Evolutionary conservation across 2,797 vertebrate species (phyloP).

Genomic region (Sebastes trivittatus): DNA sequence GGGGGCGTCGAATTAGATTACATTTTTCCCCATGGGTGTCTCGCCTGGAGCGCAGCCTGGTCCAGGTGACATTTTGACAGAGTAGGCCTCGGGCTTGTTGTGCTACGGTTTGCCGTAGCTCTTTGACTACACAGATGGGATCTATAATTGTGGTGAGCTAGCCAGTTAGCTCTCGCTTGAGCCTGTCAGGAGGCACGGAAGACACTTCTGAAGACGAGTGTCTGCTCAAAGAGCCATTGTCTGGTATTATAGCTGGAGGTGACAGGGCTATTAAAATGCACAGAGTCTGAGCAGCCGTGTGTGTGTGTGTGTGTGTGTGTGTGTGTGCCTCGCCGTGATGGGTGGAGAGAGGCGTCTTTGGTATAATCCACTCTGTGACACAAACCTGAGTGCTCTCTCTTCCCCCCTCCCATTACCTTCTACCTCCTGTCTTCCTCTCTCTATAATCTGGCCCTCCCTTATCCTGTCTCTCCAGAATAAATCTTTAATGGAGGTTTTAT

Average conservation of each 20-base stretch:
- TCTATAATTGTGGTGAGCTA: conserved; percentile 73
- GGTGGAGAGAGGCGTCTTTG: conserved; percentile 67
- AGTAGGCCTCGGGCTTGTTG: conserved; percentile 67
- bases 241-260: conserved; percentile 77
- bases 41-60: conserved; percentile 60
- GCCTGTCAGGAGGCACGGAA: conserved; percentile 64
- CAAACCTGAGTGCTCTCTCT: conserved; percentile 58
- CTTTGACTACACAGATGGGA: conserved; percentile 68
- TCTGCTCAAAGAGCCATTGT: conserved; percentile 73
- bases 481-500: conserved; percentile 80
- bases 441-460: conserved; percentile 44
- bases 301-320: conserved; percentile 31
- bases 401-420: conserved; percentile 15
- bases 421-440: conserved; percentile 31
- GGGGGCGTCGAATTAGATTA: conserved; percentile 66
- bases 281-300: conserved; percentile 35
- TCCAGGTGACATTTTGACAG: conserved; percentile 77
- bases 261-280: conserved; percentile 78
- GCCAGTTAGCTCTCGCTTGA: conserved; percentile 68
- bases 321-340: conserved; percentile 14
- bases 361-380: conserved; percentile 77
- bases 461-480: conserved; percentile 66
- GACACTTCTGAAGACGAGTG: conserved; percentile 72
- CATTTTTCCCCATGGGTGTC: conserved; percentile 69
- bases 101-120: conserved; percentile 49